Percentiles rank a stretch among this genome's conserved stretches.
These are phyloP conservation scores for Papilio glaucus DNA, from an alignment of 1,140 invertebrate species.

Conservation along the genomic window DNA sequence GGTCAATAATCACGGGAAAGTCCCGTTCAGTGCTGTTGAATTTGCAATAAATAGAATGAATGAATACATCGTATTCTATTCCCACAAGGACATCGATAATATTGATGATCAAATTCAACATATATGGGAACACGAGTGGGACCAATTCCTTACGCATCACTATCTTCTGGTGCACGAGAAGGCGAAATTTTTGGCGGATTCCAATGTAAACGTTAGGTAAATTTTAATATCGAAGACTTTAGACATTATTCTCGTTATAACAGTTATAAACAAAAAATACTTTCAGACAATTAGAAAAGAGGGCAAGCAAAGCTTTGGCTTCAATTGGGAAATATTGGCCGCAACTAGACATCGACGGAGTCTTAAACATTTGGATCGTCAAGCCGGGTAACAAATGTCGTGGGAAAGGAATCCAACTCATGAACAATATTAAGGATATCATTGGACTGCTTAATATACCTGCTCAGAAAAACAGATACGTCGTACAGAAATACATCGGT, in stretches of 20 bases:
- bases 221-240: neutral
- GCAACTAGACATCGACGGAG: slow-evolving; percentile 92
- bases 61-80: slow-evolving; percentile 89
- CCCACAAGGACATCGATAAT: slow-evolving; percentile 94
- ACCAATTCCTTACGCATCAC: slow-evolving; percentile 91
- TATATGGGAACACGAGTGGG: slow-evolving; percentile 93
- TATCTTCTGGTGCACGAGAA: slow-evolving; percentile 88
- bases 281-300: slow-evolving; percentile 76
- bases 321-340: slow-evolving; percentile 88
- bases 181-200: slow-evolving; percentile 79
- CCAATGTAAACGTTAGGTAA: slow-evolving; percentile 69
- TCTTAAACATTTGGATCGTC: slow-evolving; percentile 96
- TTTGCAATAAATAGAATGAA: slow-evolving; percentile 91
- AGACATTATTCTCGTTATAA: neutral
- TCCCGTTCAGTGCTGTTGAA: slow-evolving; percentile 89
- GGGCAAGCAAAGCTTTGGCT: slow-evolving; percentile 71
- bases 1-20: slow-evolving; percentile 85
- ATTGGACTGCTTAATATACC: slow-evolving; percentile 87
- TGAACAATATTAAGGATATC: slow-evolving; percentile 94
- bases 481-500: slow-evolving; percentile 98
- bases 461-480: slow-evolving; percentile 90
- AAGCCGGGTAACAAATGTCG: slow-evolving; percentile 97
- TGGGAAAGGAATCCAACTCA: slow-evolving; percentile 94
- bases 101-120: slow-evolving; percentile 84
- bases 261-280: slow-evolving; percentile 24